These are phyloP conservation scores for Patagioenas fasciata DNA, from an alignment of 2,113 vertebrate genomes.

Conservation along the genomic window DNA sequence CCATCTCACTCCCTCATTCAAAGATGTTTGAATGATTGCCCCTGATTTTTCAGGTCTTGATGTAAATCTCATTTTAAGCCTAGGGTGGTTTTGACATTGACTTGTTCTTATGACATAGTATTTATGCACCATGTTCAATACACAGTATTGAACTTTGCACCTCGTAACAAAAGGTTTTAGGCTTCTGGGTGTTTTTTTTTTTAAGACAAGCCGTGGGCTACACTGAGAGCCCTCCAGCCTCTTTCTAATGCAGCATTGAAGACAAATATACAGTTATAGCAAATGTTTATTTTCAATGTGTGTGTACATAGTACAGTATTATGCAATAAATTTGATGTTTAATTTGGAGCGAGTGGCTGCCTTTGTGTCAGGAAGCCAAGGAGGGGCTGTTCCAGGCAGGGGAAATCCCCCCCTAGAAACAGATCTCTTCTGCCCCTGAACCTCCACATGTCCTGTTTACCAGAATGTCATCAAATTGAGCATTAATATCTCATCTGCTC, in stretches of 20 bases:
- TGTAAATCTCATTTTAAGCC: constrained; percentile 71
- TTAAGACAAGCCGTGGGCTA: constrained; percentile 64
- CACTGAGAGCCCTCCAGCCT: constrained; percentile 63
- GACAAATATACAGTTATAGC: constrained; percentile 67
- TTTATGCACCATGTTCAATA: constrained; percentile 70
- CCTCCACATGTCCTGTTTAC: fast-evolving
- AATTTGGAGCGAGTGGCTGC: not conserved
- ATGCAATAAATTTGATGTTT: constrained; percentile 81
- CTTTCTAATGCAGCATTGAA: constrained; percentile 75
- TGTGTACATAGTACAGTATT: constrained; percentile 76
- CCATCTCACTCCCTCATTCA: not conserved
- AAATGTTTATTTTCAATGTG: constrained; percentile 81
- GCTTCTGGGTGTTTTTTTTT: constrained; percentile 49
- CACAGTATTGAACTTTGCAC: constrained; percentile 46
- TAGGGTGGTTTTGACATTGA: constrained; percentile 60
- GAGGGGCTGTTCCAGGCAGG: not conserved
- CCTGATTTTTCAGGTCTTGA: constrained; percentile 35
- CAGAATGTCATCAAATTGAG: not conserved
- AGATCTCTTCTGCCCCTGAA: too few relatives aligned
- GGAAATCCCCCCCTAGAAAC: not conserved
- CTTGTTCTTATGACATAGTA: constrained; percentile 72
- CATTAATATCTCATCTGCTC: not conserved
- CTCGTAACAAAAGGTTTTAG: constrained; percentile 66
- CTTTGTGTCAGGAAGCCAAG: not conserved
- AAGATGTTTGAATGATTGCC: constrained; percentile 9